phyloP scores from a whole-genome alignment of 92 coral and sea anemone genomes.

The Palythoa grandis region DNA sequence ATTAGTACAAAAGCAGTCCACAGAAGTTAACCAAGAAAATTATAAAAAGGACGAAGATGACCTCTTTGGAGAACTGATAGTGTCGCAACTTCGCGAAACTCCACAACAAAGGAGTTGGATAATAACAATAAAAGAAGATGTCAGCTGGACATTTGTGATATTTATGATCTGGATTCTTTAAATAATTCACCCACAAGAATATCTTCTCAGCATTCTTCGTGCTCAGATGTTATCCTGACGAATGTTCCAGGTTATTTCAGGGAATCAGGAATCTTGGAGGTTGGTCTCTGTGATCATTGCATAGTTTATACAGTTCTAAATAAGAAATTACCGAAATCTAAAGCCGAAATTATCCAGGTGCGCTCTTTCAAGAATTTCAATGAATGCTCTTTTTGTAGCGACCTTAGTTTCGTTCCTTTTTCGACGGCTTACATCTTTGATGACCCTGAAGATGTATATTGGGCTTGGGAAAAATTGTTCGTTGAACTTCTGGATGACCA shows the following conservation, averaged over 20 bases:
- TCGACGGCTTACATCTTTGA: no score
- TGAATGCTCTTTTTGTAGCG: no score
- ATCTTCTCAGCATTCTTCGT: constrained; percentile 36
- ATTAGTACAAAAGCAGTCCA: constrained; percentile 24
- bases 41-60: constrained; percentile 58
- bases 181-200: constrained; percentile 51
- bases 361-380: background rate
- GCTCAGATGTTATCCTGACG: constrained; percentile 62
- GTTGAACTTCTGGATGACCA: no score
- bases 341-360: background rate
- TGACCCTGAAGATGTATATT: no score
- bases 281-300: constrained; percentile 57
- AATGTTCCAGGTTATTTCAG: constrained; percentile 60
- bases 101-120: constrained; percentile 42
- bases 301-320: constrained; percentile 63
- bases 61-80: constrained; percentile 54
- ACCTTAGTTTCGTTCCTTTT: no score
- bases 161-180: constrained; percentile 3
- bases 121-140: constrained; percentile 26
- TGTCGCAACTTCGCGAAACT: constrained; percentile 58
- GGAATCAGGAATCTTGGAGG: constrained; percentile 53
- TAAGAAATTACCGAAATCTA: background rate
- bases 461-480: no score
- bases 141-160: constrained; percentile 22
- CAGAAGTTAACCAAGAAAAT: background rate